phyloP scores from a whole-genome alignment of 2,888 invertebrate genomes.

The Branchellion lobata region DNA sequence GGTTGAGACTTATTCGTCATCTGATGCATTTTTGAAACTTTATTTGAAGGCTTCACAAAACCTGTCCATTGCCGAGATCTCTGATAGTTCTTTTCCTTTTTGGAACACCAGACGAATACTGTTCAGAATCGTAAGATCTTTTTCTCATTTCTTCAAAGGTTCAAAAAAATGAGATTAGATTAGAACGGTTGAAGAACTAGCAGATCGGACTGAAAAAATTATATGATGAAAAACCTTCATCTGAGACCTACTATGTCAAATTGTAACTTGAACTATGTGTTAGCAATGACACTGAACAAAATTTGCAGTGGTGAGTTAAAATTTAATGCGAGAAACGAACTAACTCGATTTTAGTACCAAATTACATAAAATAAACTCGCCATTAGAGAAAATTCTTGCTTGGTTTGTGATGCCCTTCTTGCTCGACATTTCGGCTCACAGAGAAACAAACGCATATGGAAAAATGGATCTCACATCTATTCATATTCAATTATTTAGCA shows the following conservation, averaged over 20 bases:
- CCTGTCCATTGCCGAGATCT: constrained; percentile 41
- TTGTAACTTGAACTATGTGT: too few species aligned
- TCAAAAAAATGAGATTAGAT: too few species aligned
- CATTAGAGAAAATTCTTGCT: constrained; percentile 8
- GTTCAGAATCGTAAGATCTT: neutral
- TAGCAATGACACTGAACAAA: too few species aligned
- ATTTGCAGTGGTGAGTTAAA: too few species aligned
- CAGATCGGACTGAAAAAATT: too few species aligned
- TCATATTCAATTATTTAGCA: too few species aligned
- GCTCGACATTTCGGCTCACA: neutral
- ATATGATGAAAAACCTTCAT: too few species aligned
- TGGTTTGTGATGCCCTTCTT: neutral
- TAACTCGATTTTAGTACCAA: neutral
- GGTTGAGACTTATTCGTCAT: neutral
- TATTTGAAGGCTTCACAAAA: neutral
- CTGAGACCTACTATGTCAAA: too few species aligned
- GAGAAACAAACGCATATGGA: neutral
- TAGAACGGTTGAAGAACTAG: too few species aligned
- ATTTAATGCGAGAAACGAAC: neutral
- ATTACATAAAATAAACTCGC: neutral
- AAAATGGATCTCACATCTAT: too few species aligned
- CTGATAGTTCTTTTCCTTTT: constrained; percentile 42
- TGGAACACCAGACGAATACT: neutral
- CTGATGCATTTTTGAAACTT: neutral
- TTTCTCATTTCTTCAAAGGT: neutral